Percentiles rank a stretch among this genome's conserved stretches.
These are phyloP conservation scores for Condylura cristata DNA, from an alignment of 2,113 vertebrate species.

Conservation along the genomic window DNA sequence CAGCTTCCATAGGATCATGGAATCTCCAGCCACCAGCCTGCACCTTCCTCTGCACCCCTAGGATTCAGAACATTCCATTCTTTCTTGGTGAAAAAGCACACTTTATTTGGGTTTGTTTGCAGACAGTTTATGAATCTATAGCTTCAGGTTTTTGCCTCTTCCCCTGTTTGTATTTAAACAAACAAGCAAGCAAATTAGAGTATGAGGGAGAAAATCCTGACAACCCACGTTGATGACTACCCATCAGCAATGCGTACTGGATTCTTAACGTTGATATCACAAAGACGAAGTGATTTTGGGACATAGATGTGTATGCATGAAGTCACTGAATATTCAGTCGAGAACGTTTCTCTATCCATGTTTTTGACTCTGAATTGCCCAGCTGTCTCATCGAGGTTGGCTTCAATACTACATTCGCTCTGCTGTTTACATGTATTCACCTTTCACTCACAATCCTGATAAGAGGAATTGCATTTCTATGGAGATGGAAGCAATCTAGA, in stretches of 20 bases:
- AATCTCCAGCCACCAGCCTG: not conserved
- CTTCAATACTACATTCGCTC: not conserved
- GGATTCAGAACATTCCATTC: not conserved
- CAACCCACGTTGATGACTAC: not conserved
- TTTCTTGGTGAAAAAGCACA: not conserved
- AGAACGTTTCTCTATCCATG: not conserved
- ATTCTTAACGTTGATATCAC: not conserved
- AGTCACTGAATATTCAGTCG: not conserved
- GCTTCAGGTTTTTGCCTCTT: not conserved
- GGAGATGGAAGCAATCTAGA: constrained; percentile 14
- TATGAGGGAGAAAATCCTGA: not conserved
- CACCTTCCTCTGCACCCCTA: not conserved
- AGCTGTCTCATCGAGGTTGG: not conserved
- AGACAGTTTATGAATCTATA: not conserved
- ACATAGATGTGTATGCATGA: not conserved
- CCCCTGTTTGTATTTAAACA: not conserved
- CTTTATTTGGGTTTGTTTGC: not conserved
- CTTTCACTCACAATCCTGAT: constrained; percentile 49
- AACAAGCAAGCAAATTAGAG: not conserved
- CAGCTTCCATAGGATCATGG: not conserved
- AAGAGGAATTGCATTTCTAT: constrained; percentile 44
- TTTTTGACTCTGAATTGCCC: not conserved
- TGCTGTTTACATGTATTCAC: not conserved
- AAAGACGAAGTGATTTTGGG: not conserved
- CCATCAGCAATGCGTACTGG: not conserved